Evolutionary conservation across 2,113 vertebrate genomes (phyloP).

Genomic region (Garra rufa): DNA sequence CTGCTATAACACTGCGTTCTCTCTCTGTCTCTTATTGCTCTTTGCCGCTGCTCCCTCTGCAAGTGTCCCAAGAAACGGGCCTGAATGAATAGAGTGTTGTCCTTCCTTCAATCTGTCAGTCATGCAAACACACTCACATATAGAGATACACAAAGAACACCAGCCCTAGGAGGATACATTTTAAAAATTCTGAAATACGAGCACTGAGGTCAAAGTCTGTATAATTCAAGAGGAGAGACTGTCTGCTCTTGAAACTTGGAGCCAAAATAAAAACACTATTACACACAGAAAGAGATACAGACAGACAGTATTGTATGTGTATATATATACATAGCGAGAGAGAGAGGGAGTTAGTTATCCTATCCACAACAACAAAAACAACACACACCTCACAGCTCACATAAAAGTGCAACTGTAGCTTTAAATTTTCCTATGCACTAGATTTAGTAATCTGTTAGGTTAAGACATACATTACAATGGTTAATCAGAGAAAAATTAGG

Average conservation of each 20-base stretch:
- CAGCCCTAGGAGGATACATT: not conserved
- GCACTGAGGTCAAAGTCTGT: not conserved
- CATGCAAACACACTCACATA: constrained; percentile 7
- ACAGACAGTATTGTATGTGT: not conserved
- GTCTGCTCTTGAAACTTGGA: not conserved
- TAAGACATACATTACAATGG: not conserved
- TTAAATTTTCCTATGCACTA: not conserved
- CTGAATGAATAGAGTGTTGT: constrained; percentile 8
- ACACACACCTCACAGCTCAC: not conserved
- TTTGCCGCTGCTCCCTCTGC: not conserved
- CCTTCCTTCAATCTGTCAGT: constrained; percentile 15
- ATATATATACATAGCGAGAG: no score
- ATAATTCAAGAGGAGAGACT: constrained; percentile 12
- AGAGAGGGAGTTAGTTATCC: not conserved
- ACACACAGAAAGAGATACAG: not conserved
- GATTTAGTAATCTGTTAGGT: not conserved
- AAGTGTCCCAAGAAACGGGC: not conserved
- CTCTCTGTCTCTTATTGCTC: not conserved
- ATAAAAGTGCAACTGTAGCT: not conserved
- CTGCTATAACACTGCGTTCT: not conserved
- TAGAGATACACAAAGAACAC: not conserved
- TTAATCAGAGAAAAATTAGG: not conserved
- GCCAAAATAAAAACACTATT: not conserved
- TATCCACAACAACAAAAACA: not conserved
- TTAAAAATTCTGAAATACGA: not conserved